Percentiles rank a stretch among this genome's conserved stretches.
These are phyloP conservation scores for Nemurella pictetii DNA, from an alignment of 2,888 invertebrate species.

Conservation along the genomic window DNA sequence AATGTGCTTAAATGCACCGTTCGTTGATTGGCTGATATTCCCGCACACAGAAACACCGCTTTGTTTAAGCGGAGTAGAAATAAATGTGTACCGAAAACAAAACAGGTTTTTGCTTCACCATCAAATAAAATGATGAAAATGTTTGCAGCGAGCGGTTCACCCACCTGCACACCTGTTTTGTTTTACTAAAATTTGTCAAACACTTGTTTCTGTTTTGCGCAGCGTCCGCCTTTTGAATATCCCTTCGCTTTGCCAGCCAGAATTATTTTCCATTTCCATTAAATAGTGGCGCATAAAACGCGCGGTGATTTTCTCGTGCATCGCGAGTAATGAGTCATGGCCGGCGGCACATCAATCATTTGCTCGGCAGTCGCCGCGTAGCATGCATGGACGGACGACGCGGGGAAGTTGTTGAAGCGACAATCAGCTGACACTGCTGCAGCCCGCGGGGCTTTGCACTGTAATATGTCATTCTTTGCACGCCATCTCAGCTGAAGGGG, in stretches of 20 bases:
- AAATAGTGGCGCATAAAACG: not conserved
- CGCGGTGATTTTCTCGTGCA: not conserved
- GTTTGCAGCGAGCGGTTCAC: not conserved
- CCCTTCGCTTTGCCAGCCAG: too few relatives aligned
- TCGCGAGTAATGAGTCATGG: not conserved
- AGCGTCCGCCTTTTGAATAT: not conserved
- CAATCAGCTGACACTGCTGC: not conserved
- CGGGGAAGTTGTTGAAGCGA: not conserved
- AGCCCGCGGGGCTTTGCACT: not conserved
- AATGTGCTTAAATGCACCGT: too few relatives aligned
- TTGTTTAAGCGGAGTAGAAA: too few relatives aligned
- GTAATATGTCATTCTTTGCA: not conserved
- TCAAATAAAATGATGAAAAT: not conserved
- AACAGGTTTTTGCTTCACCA: not conserved
- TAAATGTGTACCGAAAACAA: too few relatives aligned
- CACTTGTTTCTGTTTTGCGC: not conserved
- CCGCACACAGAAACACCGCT: too few relatives aligned
- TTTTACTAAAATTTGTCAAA: not conserved
- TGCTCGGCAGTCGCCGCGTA: not conserved
- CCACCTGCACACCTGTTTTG: not conserved
- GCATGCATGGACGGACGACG: not conserved
- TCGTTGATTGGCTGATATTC: too few relatives aligned
- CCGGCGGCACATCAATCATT: not conserved
- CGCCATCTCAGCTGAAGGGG: not conserved
- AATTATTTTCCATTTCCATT: not conserved